Evolutionary conservation across 2,888 invertebrate genomes (phyloP).

Genomic region (Periphyllus acericola): DNA sequence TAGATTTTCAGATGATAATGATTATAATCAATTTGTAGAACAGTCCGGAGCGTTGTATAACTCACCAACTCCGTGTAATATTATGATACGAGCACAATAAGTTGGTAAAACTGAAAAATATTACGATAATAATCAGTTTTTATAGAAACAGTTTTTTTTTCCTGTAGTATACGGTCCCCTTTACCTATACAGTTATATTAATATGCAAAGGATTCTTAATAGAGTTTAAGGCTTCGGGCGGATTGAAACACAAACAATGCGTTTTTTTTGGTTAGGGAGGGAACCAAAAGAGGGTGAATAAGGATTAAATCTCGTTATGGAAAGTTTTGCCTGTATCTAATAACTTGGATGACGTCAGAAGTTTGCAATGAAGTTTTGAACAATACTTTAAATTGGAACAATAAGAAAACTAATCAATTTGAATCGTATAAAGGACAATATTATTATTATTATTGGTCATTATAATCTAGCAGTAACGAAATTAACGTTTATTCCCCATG

Average conservation of each 20-base stretch:
- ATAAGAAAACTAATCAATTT: conserved; percentile 33
- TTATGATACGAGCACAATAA: background rate
- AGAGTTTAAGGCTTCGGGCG: conserved; percentile 58
- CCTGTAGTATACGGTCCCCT: background rate
- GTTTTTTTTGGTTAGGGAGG: conserved; percentile 18
- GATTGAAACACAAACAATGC: conserved; percentile 58
- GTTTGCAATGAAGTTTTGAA: conserved; percentile 33
- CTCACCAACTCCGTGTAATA: background rate
- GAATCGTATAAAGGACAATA: conserved; percentile 14
- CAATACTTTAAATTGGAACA: conserved; percentile 50
- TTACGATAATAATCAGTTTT: conserved; percentile 19
- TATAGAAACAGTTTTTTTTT: conserved; percentile 26
- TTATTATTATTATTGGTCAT: conserved; percentile 2
- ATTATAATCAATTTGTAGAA: conserved; percentile 6
- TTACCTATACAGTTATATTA: conserved; percentile 43
- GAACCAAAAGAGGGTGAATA: conserved; percentile 25
- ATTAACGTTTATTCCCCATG: background rate
- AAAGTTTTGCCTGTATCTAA: conserved; percentile 53
- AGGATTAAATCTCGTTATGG: conserved; percentile 57
- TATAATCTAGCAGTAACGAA: background rate
- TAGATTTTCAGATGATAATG: background rate
- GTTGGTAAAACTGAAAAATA: conserved; percentile 19
- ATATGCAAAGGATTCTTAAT: conserved; percentile 61
- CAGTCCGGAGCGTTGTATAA: background rate
- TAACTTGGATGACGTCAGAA: conserved; percentile 56